Evolutionary conservation across 2,888 invertebrate genomes (phyloP).

Genomic region (Seira ritae): DNA sequence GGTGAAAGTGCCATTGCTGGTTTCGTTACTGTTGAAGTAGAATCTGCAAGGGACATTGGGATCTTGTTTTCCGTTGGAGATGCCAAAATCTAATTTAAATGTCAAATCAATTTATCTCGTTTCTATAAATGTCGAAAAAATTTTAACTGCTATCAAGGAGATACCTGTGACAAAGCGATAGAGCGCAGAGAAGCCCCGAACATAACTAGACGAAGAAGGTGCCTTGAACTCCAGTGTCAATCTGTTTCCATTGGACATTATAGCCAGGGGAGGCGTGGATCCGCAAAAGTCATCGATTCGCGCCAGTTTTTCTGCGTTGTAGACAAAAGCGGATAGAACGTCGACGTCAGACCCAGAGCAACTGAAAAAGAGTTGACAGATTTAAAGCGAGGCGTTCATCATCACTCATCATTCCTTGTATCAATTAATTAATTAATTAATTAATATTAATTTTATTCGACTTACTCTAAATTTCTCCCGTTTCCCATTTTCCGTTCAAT

Average conservation of each 20-base stretch:
- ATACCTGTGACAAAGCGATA: constrained; percentile 94
- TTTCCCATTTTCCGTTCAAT: constrained; percentile 26
- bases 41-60: constrained; percentile 89
- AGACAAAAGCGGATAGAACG: constrained; percentile 84
- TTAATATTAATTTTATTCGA: too few species aligned
- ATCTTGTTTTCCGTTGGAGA: constrained; percentile 87
- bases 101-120: not conserved
- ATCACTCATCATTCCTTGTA: too few species aligned
- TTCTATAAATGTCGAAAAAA: not conserved
- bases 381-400: too few species aligned
- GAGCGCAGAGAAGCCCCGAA: constrained; percentile 90
- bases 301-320: constrained; percentile 83
- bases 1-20: constrained; percentile 87
- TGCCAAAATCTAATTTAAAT: constrained; percentile 86
- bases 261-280: constrained; percentile 85
- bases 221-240: constrained; percentile 91
- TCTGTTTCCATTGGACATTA: constrained; percentile 91
- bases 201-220: constrained; percentile 84
- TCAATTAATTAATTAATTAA: too few species aligned
- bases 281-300: constrained; percentile 93
- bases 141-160: constrained; percentile 75
- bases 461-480: constrained; percentile 49
- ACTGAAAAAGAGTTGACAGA: constrained; percentile 77
- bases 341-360: constrained; percentile 86
- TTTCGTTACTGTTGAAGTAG: constrained; percentile 88